phyloP scores from a whole-genome alignment of 2,113 vertebrate species.

The Corvus cornix region DNA sequence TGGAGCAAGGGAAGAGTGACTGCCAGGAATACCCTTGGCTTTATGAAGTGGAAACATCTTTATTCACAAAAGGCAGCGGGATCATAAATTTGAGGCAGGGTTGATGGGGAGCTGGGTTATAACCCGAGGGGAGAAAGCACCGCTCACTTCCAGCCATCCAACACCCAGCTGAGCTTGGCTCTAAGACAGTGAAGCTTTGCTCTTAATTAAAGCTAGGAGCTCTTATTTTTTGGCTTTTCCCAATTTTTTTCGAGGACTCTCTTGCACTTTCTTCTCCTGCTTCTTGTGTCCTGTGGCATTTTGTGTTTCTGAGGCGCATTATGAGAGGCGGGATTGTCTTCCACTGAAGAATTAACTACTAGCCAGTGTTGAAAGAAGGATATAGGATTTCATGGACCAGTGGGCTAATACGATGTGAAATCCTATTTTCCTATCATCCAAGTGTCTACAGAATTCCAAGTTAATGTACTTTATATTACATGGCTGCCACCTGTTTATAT shows the following conservation, averaged over 20 bases:
- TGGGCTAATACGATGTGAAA: conserved; percentile 35
- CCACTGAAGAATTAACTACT: conserved; percentile 16
- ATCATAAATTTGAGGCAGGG: conserved; percentile 18
- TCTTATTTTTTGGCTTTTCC: background rate
- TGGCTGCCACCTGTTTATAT: conserved; percentile 56
- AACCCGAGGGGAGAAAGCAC: background rate
- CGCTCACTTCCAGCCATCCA: background rate
- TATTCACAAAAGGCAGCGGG: background rate
- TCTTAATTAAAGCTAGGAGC: background rate
- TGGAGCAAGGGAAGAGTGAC: background rate
- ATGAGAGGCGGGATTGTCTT: background rate
- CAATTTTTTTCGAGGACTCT: background rate
- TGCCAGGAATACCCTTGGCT: background rate
- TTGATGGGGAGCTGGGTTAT: background rate
- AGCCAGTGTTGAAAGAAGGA: conserved; percentile 21
- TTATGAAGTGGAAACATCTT: conserved; percentile 51
- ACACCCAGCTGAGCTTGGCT: background rate
- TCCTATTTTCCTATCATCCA: conserved; percentile 53
- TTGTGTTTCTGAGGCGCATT: background rate
- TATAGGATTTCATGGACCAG: conserved; percentile 52
- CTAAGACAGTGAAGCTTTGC: background rate
- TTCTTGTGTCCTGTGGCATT: background rate
- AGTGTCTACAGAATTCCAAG: conserved; percentile 44
- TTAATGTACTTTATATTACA: conserved; percentile 52
- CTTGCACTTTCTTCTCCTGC: background rate